A percentile compares a stretch with the other conserved stretches of the same genome.
Conservation (phyloP, 2,113 vertebrate species). For the Eulemur macaco region DNA sequence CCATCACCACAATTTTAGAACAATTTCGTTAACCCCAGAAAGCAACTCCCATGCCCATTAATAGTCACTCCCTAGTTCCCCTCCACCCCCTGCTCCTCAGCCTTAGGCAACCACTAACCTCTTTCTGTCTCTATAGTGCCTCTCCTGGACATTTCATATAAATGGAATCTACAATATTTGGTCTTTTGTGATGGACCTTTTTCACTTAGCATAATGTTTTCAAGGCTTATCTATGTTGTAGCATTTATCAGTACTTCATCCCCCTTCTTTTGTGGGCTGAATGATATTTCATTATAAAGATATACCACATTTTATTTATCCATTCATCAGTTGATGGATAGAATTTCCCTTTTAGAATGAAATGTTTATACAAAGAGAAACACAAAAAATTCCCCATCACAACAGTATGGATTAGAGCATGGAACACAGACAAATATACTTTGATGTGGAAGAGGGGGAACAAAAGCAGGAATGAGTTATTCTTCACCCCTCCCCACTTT, state of each 20-base stretch:
- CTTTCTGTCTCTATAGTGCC: neutral
- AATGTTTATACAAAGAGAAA: neutral
- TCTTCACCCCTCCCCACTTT: neutral
- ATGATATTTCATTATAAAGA: neutral
- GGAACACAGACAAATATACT: neutral
- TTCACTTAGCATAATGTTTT: neutral
- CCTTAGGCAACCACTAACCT: neutral
- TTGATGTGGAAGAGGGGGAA: neutral
- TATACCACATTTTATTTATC: neutral
- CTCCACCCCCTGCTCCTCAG: neutral
- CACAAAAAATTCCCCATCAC: neutral
- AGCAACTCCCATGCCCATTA: neutral
- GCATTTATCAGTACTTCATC: neutral
- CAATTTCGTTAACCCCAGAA: neutral
- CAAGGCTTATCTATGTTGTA: neutral
- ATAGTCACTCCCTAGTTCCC: neutral
- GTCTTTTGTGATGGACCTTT: neutral
- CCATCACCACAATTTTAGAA: neutral
- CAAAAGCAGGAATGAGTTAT: neutral
- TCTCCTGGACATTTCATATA: neutral
- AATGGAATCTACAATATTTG: neutral
- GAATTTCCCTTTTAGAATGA: conserved; percentile 19
- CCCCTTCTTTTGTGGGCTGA: neutral
- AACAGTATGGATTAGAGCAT: neutral
- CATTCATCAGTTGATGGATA: neutral